Evolutionary conservation across 2,113 vertebrate species (phyloP).

Genomic region (Calyptommatus sinebrachiatus): DNA sequence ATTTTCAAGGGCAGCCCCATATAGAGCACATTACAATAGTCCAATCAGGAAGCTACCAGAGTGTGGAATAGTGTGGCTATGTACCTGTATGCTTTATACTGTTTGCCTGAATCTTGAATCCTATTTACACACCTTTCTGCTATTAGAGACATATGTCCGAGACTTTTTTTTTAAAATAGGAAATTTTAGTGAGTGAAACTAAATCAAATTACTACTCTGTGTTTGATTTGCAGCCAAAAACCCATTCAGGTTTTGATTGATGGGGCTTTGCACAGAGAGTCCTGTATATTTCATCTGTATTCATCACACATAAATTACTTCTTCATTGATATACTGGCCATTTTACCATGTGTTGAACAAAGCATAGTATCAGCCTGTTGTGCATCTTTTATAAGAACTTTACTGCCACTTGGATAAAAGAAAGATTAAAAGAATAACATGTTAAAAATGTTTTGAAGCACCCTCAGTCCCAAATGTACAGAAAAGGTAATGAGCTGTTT

Average conservation of each 20-base stretch:
- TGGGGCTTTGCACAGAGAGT: background rate
- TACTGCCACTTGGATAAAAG: background rate
- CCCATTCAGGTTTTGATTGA: constrained; percentile 5
- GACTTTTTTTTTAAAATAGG: constrained; percentile 3
- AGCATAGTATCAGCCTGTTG: background rate
- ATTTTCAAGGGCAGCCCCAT: no score
- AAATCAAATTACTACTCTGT: background rate
- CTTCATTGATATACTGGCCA: background rate
- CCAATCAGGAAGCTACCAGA: no score
- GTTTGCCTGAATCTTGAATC: background rate
- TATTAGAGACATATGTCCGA: background rate
- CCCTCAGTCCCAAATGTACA: constrained; percentile 1
- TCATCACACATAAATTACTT: constrained; percentile 18
- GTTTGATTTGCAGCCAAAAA: constrained; percentile 12
- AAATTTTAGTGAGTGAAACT: background rate
- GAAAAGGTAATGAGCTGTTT: background rate
- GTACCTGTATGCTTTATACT: background rate
- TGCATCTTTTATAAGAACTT: background rate
- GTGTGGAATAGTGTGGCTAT: no score
- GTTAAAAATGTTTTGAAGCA: background rate
- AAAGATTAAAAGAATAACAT: background rate
- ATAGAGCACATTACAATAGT: no score
- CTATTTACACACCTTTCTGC: background rate
- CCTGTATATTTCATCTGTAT: constrained; percentile 12
- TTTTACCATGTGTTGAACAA: constrained; percentile 4